These are phyloP conservation scores for Catharus fuscescens DNA, from an alignment of 2,113 vertebrate genomes.

Conservation along the genomic window DNA sequence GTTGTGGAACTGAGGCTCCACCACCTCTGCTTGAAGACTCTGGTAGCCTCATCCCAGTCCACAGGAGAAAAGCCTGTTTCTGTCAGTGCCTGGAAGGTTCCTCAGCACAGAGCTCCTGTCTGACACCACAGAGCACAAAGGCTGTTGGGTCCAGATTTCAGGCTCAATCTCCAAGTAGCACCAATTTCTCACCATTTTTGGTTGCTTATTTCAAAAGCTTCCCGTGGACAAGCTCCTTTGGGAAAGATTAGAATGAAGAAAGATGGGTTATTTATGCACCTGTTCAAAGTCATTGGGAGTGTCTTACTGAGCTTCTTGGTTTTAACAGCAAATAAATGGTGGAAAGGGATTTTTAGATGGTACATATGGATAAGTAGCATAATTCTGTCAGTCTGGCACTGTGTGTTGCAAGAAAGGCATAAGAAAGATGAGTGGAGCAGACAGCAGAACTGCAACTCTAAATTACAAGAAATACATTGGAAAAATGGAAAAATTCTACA, in stretches of 20 bases:
- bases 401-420: neutral
- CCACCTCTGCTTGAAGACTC: neutral
- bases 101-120: neutral
- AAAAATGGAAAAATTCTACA: neutral
- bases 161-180: neutral
- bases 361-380: neutral
- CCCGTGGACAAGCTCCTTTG: neutral
- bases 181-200: neutral
- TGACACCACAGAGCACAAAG: neutral
- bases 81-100: neutral
- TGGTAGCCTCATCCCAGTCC: neutral
- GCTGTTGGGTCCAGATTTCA: fast-evolving
- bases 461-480: neutral
- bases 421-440: neutral
- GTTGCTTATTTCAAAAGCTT: neutral
- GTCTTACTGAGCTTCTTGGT: too few species aligned
- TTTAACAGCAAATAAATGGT: neutral
- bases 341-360: neutral
- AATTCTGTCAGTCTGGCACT: neutral
- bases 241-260: neutral
- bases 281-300: neutral
- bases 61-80: fast-evolving
- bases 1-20: neutral
- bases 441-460: neutral
- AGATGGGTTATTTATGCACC: neutral